These are phyloP conservation scores for Mya arenaria DNA, from an alignment of 1,140 invertebrate genomes.

Conservation along the genomic window DNA sequence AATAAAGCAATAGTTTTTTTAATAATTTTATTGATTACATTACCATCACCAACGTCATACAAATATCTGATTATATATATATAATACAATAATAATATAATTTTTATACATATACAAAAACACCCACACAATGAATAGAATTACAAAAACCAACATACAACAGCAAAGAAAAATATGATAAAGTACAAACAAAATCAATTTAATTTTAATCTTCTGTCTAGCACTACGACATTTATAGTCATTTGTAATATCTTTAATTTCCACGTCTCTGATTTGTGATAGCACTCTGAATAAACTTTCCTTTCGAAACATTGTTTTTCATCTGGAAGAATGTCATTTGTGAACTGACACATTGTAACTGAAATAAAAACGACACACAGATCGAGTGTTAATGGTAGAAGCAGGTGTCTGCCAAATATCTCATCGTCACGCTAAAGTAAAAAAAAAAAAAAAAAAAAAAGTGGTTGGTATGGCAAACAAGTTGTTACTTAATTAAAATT, in stretches of 20 bases:
- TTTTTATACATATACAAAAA: not conserved
- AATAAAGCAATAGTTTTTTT: not conserved
- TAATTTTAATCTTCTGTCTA: not conserved
- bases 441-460: no score
- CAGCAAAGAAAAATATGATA: not conserved
- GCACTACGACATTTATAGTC: not conserved
- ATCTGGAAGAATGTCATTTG: no score
- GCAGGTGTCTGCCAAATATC: no score
- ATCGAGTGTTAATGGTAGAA: no score
- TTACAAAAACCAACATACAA: not conserved
- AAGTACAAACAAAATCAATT: not conserved
- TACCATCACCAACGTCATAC: not conserved
- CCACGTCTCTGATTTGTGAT: not conserved
- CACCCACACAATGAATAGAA: not conserved
- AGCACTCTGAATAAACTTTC: conserved; percentile 22
- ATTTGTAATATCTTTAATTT: conserved; percentile 14
- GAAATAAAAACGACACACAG: no score
- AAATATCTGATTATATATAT: no score
- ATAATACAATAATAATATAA: not conserved
- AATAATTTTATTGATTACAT: not conserved
- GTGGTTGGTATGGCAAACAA: no score
- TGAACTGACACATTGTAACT: no score
- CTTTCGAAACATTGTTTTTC: not conserved
- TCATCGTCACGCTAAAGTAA: no score
- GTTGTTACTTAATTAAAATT: no score